A percentile compares a stretch with the other conserved stretches of the same genome.
These are phyloP conservation scores for Sarcoramphus papa DNA, from an alignment of 2,797 vertebrate species.

Conservation along the genomic window DNA sequence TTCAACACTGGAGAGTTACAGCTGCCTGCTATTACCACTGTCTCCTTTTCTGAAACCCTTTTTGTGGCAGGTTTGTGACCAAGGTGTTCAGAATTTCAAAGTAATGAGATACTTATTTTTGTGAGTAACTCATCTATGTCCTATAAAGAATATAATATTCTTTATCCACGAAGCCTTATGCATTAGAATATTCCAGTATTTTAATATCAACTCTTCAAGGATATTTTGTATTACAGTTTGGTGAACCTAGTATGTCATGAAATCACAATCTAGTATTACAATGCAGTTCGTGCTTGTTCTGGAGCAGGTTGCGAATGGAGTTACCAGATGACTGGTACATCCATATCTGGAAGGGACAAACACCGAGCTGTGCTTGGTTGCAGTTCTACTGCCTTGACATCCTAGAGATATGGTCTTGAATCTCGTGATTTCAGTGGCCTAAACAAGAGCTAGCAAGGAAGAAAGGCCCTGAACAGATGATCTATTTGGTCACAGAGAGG, in stretches of 20 bases:
- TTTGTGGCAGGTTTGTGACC: background rate
- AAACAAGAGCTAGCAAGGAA: background rate
- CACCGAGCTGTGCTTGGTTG: rapidly evolving
- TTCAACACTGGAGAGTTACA: background rate
- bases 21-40: background rate
- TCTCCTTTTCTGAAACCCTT: background rate
- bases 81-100: background rate
- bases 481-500: background rate
- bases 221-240: background rate
- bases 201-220: background rate
- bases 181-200: background rate
- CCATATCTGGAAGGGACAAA: background rate
- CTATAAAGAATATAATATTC: background rate
- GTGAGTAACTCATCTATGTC: background rate
- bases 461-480: background rate
- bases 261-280: background rate
- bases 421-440: rapidly evolving
- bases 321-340: background rate
- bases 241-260: background rate
- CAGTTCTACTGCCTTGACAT: background rate
- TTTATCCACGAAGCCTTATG: background rate
- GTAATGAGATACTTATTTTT: background rate
- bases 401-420: background rate
- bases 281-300: background rate
- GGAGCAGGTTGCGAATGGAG: background rate